These are phyloP conservation scores for Brachionus asplanchnoidis DNA, from an alignment of 1,140 invertebrate species.

Conservation along the genomic window DNA sequence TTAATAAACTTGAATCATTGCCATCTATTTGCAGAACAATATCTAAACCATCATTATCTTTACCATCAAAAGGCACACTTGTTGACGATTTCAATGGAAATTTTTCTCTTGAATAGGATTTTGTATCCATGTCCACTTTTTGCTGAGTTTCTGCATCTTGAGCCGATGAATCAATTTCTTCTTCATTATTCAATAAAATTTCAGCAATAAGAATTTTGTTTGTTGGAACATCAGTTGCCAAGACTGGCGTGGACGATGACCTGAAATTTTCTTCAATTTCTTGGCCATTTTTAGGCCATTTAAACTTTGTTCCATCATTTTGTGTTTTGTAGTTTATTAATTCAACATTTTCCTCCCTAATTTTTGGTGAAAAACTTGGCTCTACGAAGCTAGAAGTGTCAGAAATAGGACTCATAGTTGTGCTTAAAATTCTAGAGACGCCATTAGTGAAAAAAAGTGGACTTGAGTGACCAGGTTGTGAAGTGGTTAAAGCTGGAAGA, in stretches of 20 bases:
- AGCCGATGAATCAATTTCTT: background rate
- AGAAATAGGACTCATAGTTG: background rate
- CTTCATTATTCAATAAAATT: background rate
- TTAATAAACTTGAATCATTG: background rate
- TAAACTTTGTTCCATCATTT: background rate
- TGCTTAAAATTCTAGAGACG: background rate
- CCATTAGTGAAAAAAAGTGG: background rate
- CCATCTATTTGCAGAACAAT: constrained; percentile 3
- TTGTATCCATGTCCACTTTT: background rate
- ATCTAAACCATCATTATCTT: background rate
- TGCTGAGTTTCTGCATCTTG: background rate
- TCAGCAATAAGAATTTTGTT: constrained; percentile 3
- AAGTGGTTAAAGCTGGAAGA: background rate
- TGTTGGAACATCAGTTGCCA: background rate
- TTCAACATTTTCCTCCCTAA: background rate
- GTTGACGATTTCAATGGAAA: background rate
- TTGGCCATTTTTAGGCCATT: background rate
- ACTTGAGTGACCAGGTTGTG: background rate
- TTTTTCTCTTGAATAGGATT: background rate
- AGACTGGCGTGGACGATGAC: background rate
- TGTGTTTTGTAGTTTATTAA: background rate
- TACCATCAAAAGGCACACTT: background rate
- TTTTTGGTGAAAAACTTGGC: background rate
- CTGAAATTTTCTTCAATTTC: background rate
- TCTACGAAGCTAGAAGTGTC: background rate